Percentiles rank a stretch among this genome's conserved stretches.
These are phyloP conservation scores for Euleptes europaea DNA, from an alignment of 2,113 vertebrate species.

Conservation along the genomic window DNA sequence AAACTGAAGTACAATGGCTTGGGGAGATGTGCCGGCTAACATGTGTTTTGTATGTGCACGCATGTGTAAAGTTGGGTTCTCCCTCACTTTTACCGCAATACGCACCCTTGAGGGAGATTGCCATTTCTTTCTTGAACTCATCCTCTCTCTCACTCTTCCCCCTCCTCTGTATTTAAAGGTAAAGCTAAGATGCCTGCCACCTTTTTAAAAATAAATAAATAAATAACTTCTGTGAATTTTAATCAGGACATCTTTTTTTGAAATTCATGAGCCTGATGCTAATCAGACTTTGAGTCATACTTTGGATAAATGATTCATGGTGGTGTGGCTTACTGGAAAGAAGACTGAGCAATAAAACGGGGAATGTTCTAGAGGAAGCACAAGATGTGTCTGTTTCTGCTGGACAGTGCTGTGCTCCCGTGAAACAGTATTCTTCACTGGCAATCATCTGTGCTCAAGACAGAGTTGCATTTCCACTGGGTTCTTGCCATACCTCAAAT, in stretches of 20 bases:
- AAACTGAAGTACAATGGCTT: not conserved
- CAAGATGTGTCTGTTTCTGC: constrained; percentile 35
- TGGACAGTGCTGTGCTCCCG: constrained; percentile 27
- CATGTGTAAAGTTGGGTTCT: constrained; percentile 29
- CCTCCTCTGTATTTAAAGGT: not conserved
- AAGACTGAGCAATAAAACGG: constrained; percentile 46
- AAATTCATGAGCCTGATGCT: constrained; percentile 36
- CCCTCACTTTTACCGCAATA: constrained; percentile 12
- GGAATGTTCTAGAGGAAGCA: constrained; percentile 34
- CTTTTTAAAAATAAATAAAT: constrained; percentile 17
- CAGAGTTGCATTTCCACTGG: constrained; percentile 26
- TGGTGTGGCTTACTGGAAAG: constrained; percentile 50
- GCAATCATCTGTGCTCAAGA: not conserved
- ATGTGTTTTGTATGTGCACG: not conserved
- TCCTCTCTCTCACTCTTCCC: not conserved
- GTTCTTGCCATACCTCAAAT: constrained; percentile 49
- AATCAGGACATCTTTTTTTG: constrained; percentile 49
- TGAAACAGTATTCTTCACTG: constrained; percentile 6
- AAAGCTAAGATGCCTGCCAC: constrained; percentile 25
- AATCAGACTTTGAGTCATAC: constrained; percentile 47
- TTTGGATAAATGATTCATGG: constrained; percentile 46
- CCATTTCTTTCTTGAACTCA: not conserved
- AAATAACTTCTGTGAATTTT: constrained; percentile 53
- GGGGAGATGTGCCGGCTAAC: not conserved
- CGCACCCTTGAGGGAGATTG: not conserved